Evolutionary conservation across 2,888 invertebrate species (phyloP), one percentile per base, ranked within the genome.

Genomic region (Busseola fusca): DNA sequence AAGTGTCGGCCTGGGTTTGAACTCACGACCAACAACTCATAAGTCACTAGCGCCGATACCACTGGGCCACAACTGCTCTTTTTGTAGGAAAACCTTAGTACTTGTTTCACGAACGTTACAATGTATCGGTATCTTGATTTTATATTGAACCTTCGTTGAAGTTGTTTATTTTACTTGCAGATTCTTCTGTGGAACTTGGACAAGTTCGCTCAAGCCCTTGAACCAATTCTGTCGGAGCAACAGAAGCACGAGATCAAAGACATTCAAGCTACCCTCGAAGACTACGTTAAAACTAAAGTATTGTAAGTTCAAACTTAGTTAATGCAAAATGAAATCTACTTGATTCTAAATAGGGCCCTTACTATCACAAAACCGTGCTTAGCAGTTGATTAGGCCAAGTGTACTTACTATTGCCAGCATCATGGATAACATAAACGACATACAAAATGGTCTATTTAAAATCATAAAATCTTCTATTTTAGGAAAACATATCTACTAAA

Each of bases 141-240:
- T 9, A 56, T 30, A 21, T 30, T 21, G 30, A 56, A 30, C 21
- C 18, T 21, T 10, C 30, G 30, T 30, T 56, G 56, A 56, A 30
- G 21, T 56, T 30, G 30, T 30, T 30, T 21, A 12, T 56, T 56
- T 56, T 30, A 21, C 56, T 30, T 84, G 0, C 78, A 95, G 95
- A 92, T 95, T 84, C 87, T 95, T 7, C 45, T 95, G 40, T 97
- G 97, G 97, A 97, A 97, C 86, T 90, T 97, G 84, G 90, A 90
- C 64, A 97, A 96, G 82, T 92, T 97, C 59, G 96, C 96, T 0
- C 94, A 96, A 86, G 96, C 97, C 0, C 63, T 95, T 40, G 87
- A 86, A 3, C 92, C 92, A 0, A 90, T 95, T 62, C 74, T 95
- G 54, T 85, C 88, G 0, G 91, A 91, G 3, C 90, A 90, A 0